Percentiles rank a stretch among this genome's conserved stretches.
phyloP scores from a whole-genome alignment of 2,888 invertebrate genomes.

The Drosophila rellima region DNA sequence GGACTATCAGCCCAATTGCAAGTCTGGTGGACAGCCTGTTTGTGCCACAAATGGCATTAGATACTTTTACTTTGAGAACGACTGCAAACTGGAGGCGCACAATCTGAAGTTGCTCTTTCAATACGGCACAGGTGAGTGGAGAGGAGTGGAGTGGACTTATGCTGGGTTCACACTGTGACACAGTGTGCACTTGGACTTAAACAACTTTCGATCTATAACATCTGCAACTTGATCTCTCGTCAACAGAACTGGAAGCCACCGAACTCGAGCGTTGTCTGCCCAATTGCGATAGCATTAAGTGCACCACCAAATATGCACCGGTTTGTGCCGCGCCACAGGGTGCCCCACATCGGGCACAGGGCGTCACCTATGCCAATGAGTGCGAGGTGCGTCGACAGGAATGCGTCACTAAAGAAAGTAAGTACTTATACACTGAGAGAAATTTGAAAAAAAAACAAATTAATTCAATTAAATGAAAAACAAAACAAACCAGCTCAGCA shows the following conservation, averaged over 20 bases:
- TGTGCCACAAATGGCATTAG: constrained; percentile 62
- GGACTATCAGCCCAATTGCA: constrained; percentile 62
- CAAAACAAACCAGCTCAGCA: constrained; percentile 50
- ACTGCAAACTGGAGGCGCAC: constrained; percentile 62
- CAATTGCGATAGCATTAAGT: constrained; percentile 50
- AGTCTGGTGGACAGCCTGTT: constrained; percentile 55
- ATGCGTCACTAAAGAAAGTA: constrained; percentile 55
- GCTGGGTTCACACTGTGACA: too few relatives aligned
- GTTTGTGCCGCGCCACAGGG: constrained; percentile 51
- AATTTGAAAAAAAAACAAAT: too few relatives aligned
- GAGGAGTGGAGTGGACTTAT: too few relatives aligned
- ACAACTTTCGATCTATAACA: not conserved
- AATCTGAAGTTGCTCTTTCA: constrained; percentile 66
- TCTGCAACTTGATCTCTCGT: too few relatives aligned
- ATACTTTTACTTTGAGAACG: constrained; percentile 61
- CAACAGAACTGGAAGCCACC: constrained; percentile 53
- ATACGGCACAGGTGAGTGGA: constrained; percentile 54
- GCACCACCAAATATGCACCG: constrained; percentile 41
- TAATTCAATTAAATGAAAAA: too few relatives aligned
- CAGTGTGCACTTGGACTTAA: too few relatives aligned
- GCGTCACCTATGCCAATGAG: constrained; percentile 56
- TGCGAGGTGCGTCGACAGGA: constrained; percentile 60
- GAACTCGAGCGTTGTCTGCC: constrained; percentile 59
- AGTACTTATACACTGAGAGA: too few relatives aligned
- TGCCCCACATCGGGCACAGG: constrained; percentile 4